Base-by-base conservation (phyloP, 2,888 invertebrate genomes). In the Trimorus sp. region DNA sequence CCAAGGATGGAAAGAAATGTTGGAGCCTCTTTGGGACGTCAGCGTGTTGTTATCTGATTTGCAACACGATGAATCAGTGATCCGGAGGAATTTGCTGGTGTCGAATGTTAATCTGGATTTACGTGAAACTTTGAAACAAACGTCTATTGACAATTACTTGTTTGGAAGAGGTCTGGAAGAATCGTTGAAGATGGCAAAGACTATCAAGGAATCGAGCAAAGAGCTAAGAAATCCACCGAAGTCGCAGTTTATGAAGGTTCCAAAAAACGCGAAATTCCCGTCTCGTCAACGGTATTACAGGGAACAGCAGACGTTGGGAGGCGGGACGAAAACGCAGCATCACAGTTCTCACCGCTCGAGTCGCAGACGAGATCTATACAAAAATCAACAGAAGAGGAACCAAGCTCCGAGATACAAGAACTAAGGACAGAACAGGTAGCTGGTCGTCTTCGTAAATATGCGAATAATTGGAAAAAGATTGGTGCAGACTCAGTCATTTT, bases 21-120 rank as follows among this genome's bases (percentile, higher is more conserved):
- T 45, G 45, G 45, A 45, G 45, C 9, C 11, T 3, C 56, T 56
- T 9, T 53, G 40, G 5, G 63, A 63, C 12, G 14, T 45, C 4
- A 7, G 26, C 7, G 15, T 16, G 0, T 53, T 48, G 37, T 9
- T 65, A 37, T 56, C 65, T 5, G 59, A 66, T 16, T 48, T 65
- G n/a, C 66, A 75, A 15, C 15, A 38, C 11, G 59, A 75, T 5
- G 59, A 66, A 42, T 62, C 56, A n/a, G 14, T 40, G 11, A 63
- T 62, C 0, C 11, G 49, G 14, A 36, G 59, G 7, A 66, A 36
- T 2, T 37, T 75, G 14, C 38, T 68, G 11, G 7, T 45, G 8
- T 53, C 75, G 0, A 59, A 75, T 40, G 38, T 59, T 7, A 59
- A 51, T 15, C 11, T 59, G n/a, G 36, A 37, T 8, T 15, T 59